Evolutionary conservation across 2,888 invertebrate species (phyloP).

Genomic region (Papilio elwesi): DNA sequence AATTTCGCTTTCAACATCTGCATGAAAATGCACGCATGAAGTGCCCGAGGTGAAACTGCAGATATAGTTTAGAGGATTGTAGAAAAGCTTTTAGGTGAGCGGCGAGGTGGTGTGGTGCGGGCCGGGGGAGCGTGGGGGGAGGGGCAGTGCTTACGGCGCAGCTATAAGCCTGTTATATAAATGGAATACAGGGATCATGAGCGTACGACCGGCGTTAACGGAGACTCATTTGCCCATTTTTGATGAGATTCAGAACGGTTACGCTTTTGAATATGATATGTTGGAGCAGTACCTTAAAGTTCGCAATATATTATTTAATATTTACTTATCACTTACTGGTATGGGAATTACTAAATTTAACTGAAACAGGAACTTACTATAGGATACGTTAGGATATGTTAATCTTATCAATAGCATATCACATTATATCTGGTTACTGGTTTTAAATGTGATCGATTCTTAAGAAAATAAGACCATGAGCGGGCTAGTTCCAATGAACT

Average conservation of each 20-base stretch:
- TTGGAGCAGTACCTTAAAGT: neutral
- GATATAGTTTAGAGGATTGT: constrained; percentile 56
- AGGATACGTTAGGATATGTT: too few species aligned
- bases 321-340: too few species aligned
- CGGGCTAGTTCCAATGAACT: too few species aligned
- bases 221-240: constrained; percentile 45
- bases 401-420: too few species aligned
- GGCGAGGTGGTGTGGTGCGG: constrained; percentile 35
- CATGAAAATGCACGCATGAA: constrained; percentile 45
- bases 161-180: constrained; percentile 55
- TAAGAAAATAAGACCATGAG: too few species aligned
- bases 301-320: constrained; percentile 12
- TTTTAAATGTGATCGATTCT: too few species aligned
- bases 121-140: neutral
- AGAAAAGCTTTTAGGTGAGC: constrained; percentile 64
- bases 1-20: constrained; percentile 21
- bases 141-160: constrained; percentile 50
- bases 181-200: constrained; percentile 52
- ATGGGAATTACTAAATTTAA: too few species aligned
- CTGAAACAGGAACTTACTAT: too few species aligned
- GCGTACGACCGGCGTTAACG: constrained; percentile 19
- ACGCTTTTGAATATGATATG: constrained; percentile 23
- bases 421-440: too few species aligned
- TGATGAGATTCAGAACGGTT: constrained; percentile 31
- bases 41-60: constrained; percentile 47